These are phyloP conservation scores for Trematomus loennbergii DNA, from an alignment of 2,113 vertebrate genomes.

Conservation along the genomic window DNA sequence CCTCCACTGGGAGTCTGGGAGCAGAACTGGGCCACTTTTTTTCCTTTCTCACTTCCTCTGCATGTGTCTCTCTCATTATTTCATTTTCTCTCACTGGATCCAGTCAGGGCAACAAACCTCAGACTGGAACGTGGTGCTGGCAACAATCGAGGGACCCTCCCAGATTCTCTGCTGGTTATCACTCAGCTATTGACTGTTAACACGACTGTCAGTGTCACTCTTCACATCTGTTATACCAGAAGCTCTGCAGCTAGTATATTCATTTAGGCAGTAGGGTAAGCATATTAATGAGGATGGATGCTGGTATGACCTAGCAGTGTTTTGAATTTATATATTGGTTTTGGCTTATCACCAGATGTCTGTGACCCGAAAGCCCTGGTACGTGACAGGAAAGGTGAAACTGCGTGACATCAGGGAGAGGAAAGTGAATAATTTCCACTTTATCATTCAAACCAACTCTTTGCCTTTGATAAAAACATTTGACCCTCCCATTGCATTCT, in stretches of 20 bases:
- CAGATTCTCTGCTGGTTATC: conserved; percentile 63
- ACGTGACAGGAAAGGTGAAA: not conserved
- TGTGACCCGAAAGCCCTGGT: not conserved
- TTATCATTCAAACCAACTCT: not conserved
- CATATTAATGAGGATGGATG: not conserved
- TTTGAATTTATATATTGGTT: not conserved
- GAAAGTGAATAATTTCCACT: conserved; percentile 23
- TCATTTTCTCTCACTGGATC: conserved; percentile 55
- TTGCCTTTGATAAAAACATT: not conserved
- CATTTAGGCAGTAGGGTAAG: not conserved
- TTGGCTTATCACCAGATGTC: not conserved
- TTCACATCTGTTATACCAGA: conserved; percentile 36
- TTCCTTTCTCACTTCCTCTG: conserved; percentile 53
- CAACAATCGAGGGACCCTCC: conserved; percentile 61
- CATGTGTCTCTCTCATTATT: conserved; percentile 58
- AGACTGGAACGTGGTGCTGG: conserved; percentile 67
- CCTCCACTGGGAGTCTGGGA: conserved; percentile 43
- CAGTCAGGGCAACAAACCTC: conserved; percentile 54
- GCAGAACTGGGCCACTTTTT: conserved; percentile 49
- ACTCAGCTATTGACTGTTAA: conserved; percentile 36
- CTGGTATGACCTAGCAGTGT: not conserved
- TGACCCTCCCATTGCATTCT: not conserved
- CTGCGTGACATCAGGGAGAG: not conserved
- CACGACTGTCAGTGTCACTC: conserved; percentile 31
- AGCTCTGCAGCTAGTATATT: conserved; percentile 16